These are phyloP conservation scores for Xiphophorus maculatus DNA, from an alignment of 2,113 vertebrate genomes.

Conservation along the genomic window DNA sequence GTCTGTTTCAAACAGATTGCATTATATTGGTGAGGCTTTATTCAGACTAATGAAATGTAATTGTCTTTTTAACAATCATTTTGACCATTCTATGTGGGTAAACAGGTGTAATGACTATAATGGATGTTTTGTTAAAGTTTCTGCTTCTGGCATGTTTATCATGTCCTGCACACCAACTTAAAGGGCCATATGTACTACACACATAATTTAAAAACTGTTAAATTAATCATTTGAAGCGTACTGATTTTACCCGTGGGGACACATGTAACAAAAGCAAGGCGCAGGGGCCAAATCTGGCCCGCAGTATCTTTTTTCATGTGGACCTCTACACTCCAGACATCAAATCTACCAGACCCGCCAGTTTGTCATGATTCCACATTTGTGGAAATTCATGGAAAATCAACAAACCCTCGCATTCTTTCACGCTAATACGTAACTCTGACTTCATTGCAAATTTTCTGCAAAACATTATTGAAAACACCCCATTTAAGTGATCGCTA, in stretches of 20 bases:
- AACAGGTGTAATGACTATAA: not conserved
- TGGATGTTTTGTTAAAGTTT: not conserved
- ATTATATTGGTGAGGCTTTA: not conserved
- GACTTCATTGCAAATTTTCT: too few relatives aligned
- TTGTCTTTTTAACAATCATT: not conserved
- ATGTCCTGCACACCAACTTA: not conserved
- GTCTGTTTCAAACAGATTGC: not conserved
- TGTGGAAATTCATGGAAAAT: too few relatives aligned
- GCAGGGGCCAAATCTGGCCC: too few relatives aligned
- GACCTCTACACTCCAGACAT: too few relatives aligned
- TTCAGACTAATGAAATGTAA: not conserved
- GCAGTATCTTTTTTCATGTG: too few relatives aligned
- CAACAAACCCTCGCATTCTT: too few relatives aligned
- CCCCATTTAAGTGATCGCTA: too few relatives aligned
- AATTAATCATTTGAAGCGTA: not conserved
- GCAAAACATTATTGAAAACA: too few relatives aligned
- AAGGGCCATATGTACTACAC: not conserved
- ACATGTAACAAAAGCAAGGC: too few relatives aligned
- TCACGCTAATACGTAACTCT: too few relatives aligned
- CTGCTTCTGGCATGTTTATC: not conserved
- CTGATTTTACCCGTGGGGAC: not conserved
- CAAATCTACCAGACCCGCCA: too few relatives aligned
- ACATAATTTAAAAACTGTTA: not conserved
- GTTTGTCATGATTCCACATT: too few relatives aligned
- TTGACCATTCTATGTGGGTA: not conserved